Evolutionary conservation across 2,888 invertebrate species (phyloP), one percentile per base, ranked within the genome.

Genomic region (Rhyacophila evoluta): DNA sequence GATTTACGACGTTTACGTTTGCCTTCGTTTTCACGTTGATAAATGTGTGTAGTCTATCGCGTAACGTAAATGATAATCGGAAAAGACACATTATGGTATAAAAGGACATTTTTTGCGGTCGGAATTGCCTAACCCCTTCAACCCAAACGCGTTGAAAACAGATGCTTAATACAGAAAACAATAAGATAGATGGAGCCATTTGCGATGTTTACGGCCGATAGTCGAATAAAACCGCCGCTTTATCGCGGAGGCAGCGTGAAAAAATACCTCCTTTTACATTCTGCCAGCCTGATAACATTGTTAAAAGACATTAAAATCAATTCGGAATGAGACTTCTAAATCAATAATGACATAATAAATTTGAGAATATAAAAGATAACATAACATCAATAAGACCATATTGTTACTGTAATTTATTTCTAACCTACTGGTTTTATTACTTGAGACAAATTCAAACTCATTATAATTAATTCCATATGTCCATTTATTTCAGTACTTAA

Each of bases 131-230:
- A 69, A 29, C 36, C 33, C n/a, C 72, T 29, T 37, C 19, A 72
- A 72, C 74, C 68, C 69, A 28, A 73, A 68, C 25, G 75, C 78
- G 72, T 68, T 75, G 69, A 39, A 68, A 78, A 70, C 81, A 76
- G 74, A 76, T 72, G 80, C 75, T 73, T 72, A 74, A 75, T 71
- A 69, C 76, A 68, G 74, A 38, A 77, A 71, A 74, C 81, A 77
- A 78, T 67, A 81, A 81, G 81, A 81, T 76, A 72, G 70, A 81
- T 81, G 74, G 81, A 33, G 37, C 78, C 76, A 77, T 81, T 81
- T 41, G 39, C 38, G 71, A 76, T 76, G 81, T 81, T 81, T 81
- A 78, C 36, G 28, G 73, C 37, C 55, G 55, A 55, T 55, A 55
- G 55, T 25, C 55, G 55, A 55, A 55, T 25, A 55, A 55, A 25